Evolutionary conservation across 1,140 invertebrate species (phyloP), one percentile per base, ranked within the genome.

Genomic region (Pseudomyrmex pallidus): DNA sequence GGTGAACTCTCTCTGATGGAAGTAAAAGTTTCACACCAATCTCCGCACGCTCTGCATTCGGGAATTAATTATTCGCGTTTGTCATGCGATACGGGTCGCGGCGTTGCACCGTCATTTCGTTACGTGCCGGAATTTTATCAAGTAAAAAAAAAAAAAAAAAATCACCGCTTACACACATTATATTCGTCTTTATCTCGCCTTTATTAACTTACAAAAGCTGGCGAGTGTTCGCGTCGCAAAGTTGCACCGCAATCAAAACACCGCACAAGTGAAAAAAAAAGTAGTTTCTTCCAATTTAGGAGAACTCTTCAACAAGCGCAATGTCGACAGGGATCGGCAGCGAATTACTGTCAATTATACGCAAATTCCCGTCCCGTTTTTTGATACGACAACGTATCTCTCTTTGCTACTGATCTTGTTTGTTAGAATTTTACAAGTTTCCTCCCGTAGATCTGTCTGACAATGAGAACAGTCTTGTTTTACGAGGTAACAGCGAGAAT

Each of bases 11-110:
- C 25, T 52, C 10, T 52, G 54, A 17, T 78, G 20, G 54, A 72
- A 80, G 76, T 80, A 80, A 80, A 80, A 80, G 76, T 70, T 80
- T 50, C 66, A 20, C 35, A 59, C 66, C 54, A 8, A n/a, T 54
- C 66, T 56, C 13, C 46, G 15, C 63, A 17, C 48, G 25, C 50
- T 25, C 44, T 20, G n/a, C 35, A 78, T 78, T 46, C 20, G 63
- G 12, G 22, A 74, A 68, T 78, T 72, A 80, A 80, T 80, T 80
- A 70, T 80, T 78, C 54, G 64, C 20, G 15, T 66, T 20, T 76
- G 3, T 68, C 35, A 15, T 46, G 44, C 76, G 35, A 59, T 59
- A 78, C 12, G 15, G 35, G 22, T 10, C 13, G 35, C 7, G 35
- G 35, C 46, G 25, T 25, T 10, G 15, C 9, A 12, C 46, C 13